Conservation (phyloP, 2,797 vertebrate genomes). For the Gymnoscopelus braueri region DNA sequence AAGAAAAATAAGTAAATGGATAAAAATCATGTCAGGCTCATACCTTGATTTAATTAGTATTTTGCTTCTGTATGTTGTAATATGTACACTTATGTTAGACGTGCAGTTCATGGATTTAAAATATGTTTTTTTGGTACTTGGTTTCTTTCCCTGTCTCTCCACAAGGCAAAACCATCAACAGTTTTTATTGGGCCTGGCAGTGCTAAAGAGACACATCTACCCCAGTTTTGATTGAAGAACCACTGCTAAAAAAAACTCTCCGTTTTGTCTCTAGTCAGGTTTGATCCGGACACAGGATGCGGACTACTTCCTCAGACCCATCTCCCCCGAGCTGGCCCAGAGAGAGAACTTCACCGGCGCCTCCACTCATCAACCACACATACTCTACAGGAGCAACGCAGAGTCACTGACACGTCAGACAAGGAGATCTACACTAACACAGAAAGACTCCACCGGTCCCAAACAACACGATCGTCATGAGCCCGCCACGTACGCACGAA, state of each 20-base stretch:
- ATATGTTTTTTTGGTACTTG: too few species aligned
- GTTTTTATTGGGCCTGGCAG: too few species aligned
- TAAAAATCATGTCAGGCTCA: too few species aligned
- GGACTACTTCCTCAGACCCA: conserved; percentile 89
- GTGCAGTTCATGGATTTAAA: too few species aligned
- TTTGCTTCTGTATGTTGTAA: too few species aligned
- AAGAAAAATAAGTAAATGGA: too few species aligned
- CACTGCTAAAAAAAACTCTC: conserved; percentile 40
- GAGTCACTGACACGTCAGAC: conserved; percentile 16
- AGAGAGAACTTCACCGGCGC: conserved; percentile 70
- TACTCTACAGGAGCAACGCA: conserved; percentile 84
- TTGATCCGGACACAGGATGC: conserved; percentile 88
- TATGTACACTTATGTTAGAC: too few species aligned
- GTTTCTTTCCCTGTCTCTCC: too few species aligned
- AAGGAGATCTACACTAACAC: conserved; percentile 34
- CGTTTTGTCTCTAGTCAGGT: conserved; percentile 86
- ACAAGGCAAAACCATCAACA: too few species aligned
- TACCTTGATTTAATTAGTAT: too few species aligned
- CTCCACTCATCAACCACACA: conserved; percentile 80
- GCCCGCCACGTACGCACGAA: conserved; percentile 11
- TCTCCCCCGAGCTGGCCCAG: conserved; percentile 75
- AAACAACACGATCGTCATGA: not conserved
- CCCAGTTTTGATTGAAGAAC: not conserved
- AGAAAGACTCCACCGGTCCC: not conserved
- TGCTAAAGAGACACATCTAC: too few species aligned